Evolutionary conservation across 2,888 invertebrate genomes (phyloP), one percentile per base, ranked within the genome.

Genomic region (Prosopocoilus inquinatus): DNA sequence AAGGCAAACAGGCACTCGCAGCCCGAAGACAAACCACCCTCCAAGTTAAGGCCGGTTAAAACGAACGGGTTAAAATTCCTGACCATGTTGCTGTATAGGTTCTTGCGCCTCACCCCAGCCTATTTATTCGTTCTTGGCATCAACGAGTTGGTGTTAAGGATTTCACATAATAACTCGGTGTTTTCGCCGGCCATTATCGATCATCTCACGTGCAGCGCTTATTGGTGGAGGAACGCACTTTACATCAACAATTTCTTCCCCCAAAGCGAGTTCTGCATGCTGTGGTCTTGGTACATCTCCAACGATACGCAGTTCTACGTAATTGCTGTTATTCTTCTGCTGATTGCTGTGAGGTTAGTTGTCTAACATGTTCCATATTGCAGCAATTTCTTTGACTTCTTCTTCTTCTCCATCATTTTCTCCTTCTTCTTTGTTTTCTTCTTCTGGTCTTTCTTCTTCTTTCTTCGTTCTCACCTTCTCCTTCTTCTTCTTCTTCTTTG

Each of bases 171-270:
- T 67, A 81, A 84, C 60, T 86, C 89, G 0, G 86, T 91, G 2
- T 89, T 90, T 68, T 86, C 89, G 60, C 85, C 89, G 0, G 85
- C 86, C 0, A 82, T 88, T 13, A 80, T 82, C 53, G 88, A 89
- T 70, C 84, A 89, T 64, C 75, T 85, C 47, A 89, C 85, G n/a
- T 91, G 91, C 70, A 84, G 84, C 49, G 81, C 82, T 61, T 90
- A 81, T 73, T 92, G 91, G 91, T 92, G 91, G 91, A 80, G 91
- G 56, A 91, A 92, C 69, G 81, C 88, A n/a, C 78, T 91, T 11
- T 91, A 90, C 72, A 87, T 91, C 68, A 91, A 91, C 75, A 91
- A 90, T 69, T 82, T 90, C 70, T 91, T 82, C 72, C 87, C 89
- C 0, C 85, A 87, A 70, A 79, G 80, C 16, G 89, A 90, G 70